Percentiles rank a stretch among this genome's conserved stretches.
Conservation (phyloP, 2,113 vertebrate species). For the Dipodomys ordii region DNA sequence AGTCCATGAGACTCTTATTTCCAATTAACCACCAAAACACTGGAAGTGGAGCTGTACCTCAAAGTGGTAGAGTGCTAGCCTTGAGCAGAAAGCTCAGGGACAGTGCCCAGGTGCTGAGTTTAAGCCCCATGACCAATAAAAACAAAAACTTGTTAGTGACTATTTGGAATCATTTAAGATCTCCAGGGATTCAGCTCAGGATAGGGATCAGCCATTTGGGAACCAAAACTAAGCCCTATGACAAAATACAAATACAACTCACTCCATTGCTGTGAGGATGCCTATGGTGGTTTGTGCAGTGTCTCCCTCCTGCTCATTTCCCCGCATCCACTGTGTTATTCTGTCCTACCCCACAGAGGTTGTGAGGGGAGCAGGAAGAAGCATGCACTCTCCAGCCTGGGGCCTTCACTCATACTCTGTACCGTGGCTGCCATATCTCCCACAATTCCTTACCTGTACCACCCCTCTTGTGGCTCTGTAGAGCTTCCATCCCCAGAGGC, state of each 20-base stretch:
- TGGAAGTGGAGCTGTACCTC: no score
- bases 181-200: background rate
- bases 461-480: background rate
- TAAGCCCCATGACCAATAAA: no score
- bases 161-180: conserved; percentile 34
- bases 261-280: fast-evolving
- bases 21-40: no score
- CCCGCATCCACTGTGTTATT: background rate
- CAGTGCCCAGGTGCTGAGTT: no score
- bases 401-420: fast-evolving
- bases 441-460: background rate
- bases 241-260: background rate
- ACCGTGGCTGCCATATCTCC: fast-evolving
- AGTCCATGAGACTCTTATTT: no score
- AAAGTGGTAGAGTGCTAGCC: no score
- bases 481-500: no score
- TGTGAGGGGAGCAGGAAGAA: background rate
- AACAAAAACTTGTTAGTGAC: no score
- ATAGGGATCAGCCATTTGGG: background rate
- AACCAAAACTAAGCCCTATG: background rate
- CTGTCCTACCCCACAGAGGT: background rate
- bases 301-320: background rate
- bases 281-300: no score
- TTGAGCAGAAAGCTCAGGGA: no score
- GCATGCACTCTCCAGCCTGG: background rate